Evolutionary conservation across 2,888 invertebrate species (phyloP).

Genomic region (Sesia apiformis): DNA sequence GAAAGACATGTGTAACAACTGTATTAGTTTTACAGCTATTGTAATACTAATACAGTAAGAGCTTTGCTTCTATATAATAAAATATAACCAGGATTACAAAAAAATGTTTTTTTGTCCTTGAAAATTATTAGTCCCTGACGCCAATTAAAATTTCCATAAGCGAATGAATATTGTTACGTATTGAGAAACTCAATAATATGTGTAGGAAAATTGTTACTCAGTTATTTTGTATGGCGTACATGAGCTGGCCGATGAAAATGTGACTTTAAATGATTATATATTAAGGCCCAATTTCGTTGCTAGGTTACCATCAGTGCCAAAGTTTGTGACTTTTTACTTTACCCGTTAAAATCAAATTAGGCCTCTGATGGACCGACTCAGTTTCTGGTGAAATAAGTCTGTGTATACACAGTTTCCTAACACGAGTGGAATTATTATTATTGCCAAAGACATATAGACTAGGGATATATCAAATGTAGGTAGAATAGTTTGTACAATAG

Average conservation of each 20-base stretch:
- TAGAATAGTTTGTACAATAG: conserved; percentile 45
- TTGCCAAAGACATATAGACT: conserved; percentile 45
- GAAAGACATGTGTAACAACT: no score
- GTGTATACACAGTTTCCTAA: not conserved
- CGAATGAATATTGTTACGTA: no score
- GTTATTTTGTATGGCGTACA: no score
- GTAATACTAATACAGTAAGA: no score
- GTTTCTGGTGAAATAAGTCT: not conserved
- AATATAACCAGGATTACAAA: no score
- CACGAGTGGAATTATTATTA: conserved; percentile 16
- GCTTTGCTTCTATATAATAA: no score
- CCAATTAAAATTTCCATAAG: no score
- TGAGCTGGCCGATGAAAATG: not conserved
- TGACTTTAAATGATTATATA: not conserved
- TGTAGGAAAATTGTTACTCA: no score
- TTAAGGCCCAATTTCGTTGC: conserved; percentile 29
- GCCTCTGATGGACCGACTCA: not conserved
- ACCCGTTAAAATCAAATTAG: conserved; percentile 11
- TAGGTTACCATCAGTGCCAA: conserved; percentile 52
- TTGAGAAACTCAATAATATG: no score
- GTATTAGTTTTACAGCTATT: no score
- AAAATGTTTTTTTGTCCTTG: no score
- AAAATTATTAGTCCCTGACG: no score
- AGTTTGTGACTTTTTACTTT: conserved; percentile 18
- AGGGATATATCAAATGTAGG: conserved; percentile 27